phyloP scores from a whole-genome alignment of 2,113 vertebrate genomes.

The Dipodomys merriami region DNA sequence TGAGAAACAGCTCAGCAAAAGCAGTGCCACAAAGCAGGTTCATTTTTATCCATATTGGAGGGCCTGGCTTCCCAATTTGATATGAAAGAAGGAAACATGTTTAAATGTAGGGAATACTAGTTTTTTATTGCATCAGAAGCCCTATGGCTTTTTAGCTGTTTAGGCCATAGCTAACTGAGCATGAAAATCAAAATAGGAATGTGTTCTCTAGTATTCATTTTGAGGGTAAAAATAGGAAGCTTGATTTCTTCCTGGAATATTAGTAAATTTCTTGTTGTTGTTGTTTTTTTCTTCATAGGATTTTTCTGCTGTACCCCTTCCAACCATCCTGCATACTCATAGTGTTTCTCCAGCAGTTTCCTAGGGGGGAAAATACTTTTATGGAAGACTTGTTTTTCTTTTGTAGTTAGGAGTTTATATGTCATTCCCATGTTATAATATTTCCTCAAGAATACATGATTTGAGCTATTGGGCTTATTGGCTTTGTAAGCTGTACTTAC shows the following conservation, averaged over 20 bases:
- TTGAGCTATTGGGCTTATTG: background rate
- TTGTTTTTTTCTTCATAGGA: background rate
- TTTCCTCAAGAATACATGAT: background rate
- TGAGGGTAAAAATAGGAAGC: background rate
- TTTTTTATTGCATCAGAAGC: background rate
- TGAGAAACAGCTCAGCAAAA: background rate
- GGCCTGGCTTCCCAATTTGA: background rate
- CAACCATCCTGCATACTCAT: background rate
- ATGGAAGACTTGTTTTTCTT: background rate
- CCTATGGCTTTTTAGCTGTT: too few relatives aligned
- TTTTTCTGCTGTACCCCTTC: background rate
- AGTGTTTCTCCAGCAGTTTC: background rate
- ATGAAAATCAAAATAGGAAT: background rate
- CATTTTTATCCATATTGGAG: background rate
- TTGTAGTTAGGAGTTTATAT: background rate
- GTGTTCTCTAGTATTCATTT: background rate
- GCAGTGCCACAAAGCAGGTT: background rate
- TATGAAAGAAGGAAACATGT: background rate
- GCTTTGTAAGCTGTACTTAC: constrained; percentile 35
- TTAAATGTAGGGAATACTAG: background rate
- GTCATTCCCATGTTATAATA: background rate
- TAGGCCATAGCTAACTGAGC: background rate
- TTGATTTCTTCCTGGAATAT: background rate
- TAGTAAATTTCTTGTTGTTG: background rate
- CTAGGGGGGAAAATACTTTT: background rate